phyloP scores from a whole-genome alignment of 2,113 vertebrate genomes.

The Engystomops pustulosus region DNA sequence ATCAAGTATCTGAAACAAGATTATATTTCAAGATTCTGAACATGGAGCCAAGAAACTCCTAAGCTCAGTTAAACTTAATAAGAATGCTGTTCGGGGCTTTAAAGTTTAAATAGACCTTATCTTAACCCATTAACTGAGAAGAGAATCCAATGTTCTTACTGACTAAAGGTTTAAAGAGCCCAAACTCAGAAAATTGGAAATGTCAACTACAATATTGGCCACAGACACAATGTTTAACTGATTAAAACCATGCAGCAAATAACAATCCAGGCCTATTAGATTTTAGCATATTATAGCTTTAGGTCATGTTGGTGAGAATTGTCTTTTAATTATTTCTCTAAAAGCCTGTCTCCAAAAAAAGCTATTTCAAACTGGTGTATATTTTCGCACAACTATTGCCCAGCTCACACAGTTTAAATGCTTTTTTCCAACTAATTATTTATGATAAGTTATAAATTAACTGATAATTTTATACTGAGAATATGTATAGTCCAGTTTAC shows the following conservation, averaged over 20 bases:
- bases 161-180: conserved; percentile 56
- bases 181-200: conserved; percentile 55
- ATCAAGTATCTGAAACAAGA: conserved; percentile 47
- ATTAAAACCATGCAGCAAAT: conserved; percentile 49
- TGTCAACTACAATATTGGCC: conserved; percentile 50
- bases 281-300: not conserved
- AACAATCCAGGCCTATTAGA: not conserved
- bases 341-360: not conserved
- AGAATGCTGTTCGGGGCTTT: conserved; percentile 54
- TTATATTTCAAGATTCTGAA: conserved; percentile 52
- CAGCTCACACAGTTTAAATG: not conserved
- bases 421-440: too few species aligned
- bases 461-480: too few species aligned
- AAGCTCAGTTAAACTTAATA: conserved; percentile 57
- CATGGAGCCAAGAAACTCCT: conserved; percentile 53
- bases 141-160: conserved; percentile 57
- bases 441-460: too few species aligned
- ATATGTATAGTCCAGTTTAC: too few species aligned
- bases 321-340: conserved; percentile 18
- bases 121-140: conserved; percentile 57
- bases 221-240: conserved; percentile 36
- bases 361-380: not conserved
- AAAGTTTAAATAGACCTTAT: conserved; percentile 61
- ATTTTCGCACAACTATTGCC: not conserved
- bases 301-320: not conserved